Evolutionary conservation across 2,113 vertebrate genomes (phyloP).

Genomic region (Lophochroa leadbeateri): DNA sequence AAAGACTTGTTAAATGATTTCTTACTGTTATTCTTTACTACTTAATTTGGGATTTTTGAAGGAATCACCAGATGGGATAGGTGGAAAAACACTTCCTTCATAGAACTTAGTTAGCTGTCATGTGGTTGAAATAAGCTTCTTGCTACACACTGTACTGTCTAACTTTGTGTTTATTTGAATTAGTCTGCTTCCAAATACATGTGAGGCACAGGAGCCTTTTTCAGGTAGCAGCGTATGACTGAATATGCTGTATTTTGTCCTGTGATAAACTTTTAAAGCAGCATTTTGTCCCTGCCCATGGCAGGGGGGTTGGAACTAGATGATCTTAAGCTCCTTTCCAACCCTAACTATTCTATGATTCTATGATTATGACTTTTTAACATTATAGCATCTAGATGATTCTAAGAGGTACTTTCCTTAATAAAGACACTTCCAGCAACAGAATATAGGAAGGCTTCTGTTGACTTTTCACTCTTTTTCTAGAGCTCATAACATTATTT

Average conservation of each 20-base stretch:
- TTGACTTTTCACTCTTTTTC: background rate
- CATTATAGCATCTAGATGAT: background rate
- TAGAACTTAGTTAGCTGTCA: background rate
- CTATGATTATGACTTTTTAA: background rate
- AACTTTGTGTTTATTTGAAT: background rate
- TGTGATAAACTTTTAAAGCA: rapidly evolving
- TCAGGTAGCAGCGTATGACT: background rate
- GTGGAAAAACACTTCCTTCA: background rate
- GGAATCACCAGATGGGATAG: background rate
- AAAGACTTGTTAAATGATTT: background rate
- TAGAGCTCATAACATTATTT: background rate
- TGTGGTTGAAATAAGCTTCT: background rate
- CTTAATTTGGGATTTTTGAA: background rate
- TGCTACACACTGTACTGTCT: background rate
- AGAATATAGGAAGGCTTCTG: background rate
- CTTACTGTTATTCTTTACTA: background rate
- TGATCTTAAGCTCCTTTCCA: background rate
- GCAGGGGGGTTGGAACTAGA: background rate
- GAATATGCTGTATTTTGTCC: background rate
- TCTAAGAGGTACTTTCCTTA: background rate
- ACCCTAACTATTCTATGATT: background rate
- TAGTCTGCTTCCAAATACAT: background rate
- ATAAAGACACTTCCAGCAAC: background rate
- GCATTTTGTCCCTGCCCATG: background rate
- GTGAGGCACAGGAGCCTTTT: background rate